Percentiles rank a stretch among this genome's conserved stretches.
Conservation (phyloP, 2,797 vertebrate species). For the Gallirallus australis region DNA sequence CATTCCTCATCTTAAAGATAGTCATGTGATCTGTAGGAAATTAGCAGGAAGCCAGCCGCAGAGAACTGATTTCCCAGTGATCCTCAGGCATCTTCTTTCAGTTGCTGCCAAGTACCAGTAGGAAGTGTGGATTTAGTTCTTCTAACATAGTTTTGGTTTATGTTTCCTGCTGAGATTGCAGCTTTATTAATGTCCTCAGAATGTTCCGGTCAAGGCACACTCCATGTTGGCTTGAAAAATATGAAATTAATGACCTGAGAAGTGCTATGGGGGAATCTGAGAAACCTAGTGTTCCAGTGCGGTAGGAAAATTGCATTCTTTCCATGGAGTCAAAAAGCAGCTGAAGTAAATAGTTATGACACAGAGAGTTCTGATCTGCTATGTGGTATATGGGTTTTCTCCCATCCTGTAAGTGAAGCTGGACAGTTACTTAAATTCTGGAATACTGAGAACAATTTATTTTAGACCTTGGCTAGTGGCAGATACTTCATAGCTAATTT, state of each 20-base stretch:
- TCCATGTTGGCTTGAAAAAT: constrained; percentile 52
- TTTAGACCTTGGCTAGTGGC: background rate
- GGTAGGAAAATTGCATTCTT: constrained; percentile 65
- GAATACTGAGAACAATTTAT: background rate
- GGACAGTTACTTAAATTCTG: constrained; percentile 13
- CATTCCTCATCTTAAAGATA: constrained; percentile 40
- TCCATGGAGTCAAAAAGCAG: constrained; percentile 50
- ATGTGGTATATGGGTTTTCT: background rate
- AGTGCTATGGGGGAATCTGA: constrained; percentile 34
- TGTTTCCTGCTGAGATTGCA: constrained; percentile 60
- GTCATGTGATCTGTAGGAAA: constrained; percentile 58
- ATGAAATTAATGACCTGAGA: constrained; percentile 63
- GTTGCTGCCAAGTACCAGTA: constrained; percentile 50
- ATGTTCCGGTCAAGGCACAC: constrained; percentile 57
- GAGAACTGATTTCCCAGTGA: constrained; percentile 54
- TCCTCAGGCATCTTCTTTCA: constrained; percentile 58
- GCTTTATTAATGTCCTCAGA: constrained; percentile 68
- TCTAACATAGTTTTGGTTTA: constrained; percentile 63
- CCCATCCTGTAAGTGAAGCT: background rate
- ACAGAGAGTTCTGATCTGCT: constrained; percentile 6
- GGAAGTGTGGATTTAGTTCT: constrained; percentile 60
- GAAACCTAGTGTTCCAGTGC: background rate
- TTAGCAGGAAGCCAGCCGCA: constrained; percentile 57
- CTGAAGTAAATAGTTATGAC: constrained; percentile 25
- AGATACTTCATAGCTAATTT: background rate